A percentile compares a stretch with the other conserved stretches of the same genome.
phyloP scores from a whole-genome alignment of 2,797 vertebrate genomes.

The Streptopelia turtur region DNA sequence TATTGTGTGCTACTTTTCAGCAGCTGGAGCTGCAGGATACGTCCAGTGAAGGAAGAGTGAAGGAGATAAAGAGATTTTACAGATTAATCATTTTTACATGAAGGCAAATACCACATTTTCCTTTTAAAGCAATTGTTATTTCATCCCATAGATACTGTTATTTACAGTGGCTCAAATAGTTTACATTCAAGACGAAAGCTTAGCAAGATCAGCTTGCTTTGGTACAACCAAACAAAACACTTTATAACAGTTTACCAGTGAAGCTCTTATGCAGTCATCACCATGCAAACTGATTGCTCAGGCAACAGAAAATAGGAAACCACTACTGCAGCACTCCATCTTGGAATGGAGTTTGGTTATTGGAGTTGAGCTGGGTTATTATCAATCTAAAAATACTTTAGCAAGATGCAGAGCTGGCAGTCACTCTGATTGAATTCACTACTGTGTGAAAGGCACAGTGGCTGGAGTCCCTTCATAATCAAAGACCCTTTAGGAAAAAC shows the following conservation, averaged over 20 bases:
- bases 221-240: not conserved
- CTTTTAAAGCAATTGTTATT: slow-evolving; percentile 14
- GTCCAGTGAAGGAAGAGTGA: not conserved
- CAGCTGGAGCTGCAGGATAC: not conserved
- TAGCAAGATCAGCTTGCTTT: not conserved
- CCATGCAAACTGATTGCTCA: not conserved
- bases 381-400: not conserved
- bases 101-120: not conserved
- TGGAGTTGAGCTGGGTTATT: not conserved
- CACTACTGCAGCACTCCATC: not conserved
- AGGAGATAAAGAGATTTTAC: not conserved
- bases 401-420: not conserved
- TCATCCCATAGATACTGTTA: not conserved
- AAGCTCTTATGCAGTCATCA: not conserved
- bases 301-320: not conserved
- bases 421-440: not conserved
- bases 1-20: not conserved
- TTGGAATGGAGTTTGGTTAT: not conserved
- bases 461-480: not conserved
- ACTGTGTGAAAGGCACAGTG: not conserved
- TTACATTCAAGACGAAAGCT: not conserved
- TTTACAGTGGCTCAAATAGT: not conserved
- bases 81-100: not conserved
- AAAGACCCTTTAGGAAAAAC: not conserved
- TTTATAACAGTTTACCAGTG: not conserved